Percentiles rank a stretch among this genome's conserved stretches.
phyloP scores from a whole-genome alignment of 1,140 invertebrate species.

The Temnothorax longispinosus region DNA sequence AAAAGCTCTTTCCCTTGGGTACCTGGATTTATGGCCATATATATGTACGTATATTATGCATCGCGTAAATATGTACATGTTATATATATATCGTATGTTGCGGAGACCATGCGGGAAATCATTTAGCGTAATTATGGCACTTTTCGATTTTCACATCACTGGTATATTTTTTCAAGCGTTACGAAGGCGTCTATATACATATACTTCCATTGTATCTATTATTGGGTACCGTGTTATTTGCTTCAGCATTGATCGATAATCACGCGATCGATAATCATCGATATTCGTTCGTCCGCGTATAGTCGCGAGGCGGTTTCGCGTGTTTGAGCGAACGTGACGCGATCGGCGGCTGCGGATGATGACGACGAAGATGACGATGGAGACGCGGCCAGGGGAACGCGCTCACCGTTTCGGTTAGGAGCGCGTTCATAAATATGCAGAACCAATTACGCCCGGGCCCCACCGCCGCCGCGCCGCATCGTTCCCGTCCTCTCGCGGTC shows the following conservation, averaged over 20 bases:
- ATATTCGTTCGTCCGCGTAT: not conserved
- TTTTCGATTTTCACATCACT: not conserved
- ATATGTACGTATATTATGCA: not conserved
- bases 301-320: slow-evolving; percentile 27
- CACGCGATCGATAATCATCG: not conserved
- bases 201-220: not conserved
- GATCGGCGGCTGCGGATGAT: slow-evolving; percentile 27
- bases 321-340: not conserved
- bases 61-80: not conserved
- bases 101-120: not conserved
- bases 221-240: not conserved
- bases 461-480: slow-evolving; percentile 56
- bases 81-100: too few species aligned
- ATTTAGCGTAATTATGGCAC: not conserved
- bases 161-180: not conserved
- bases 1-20: slow-evolving; percentile 68
- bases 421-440: slow-evolving; percentile 82
- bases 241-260: not conserved
- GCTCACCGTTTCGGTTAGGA: slow-evolving; percentile 72
- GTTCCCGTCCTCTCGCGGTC: slow-evolving; percentile 46
- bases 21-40: not conserved
- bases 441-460: slow-evolving; percentile 80
- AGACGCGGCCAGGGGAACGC: slow-evolving; percentile 15
- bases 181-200: not conserved
- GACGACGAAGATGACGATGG: slow-evolving; percentile 27